A percentile compares a stretch with the other conserved stretches of the same genome.
Conservation (phyloP, 1,140 invertebrate genomes). For the Drosophila tristis region DNA sequence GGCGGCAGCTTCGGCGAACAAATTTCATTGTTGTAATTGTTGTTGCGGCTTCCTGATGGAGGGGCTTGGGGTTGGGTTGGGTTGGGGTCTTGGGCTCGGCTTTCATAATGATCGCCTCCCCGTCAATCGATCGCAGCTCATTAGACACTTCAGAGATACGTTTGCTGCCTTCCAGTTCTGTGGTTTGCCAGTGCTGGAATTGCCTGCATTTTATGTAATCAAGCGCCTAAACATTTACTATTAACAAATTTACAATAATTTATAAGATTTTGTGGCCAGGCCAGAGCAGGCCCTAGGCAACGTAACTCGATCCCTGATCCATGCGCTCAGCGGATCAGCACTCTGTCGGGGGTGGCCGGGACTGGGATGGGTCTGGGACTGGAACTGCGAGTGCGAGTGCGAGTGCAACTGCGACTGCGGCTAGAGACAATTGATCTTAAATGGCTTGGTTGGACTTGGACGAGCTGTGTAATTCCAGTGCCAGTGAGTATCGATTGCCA, state of each 20-base stretch:
- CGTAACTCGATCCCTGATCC: slow-evolving; percentile 39
- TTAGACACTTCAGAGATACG: slow-evolving; percentile 41
- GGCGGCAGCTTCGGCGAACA: slow-evolving; percentile 22
- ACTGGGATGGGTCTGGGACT: background rate
- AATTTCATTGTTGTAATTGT: slow-evolving; percentile 62
- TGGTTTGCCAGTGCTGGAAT: slow-evolving; percentile 6
- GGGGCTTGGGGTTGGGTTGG: slow-evolving; percentile 7
- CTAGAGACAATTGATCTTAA: slow-evolving; percentile 41
- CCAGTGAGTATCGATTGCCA: slow-evolving; percentile 2
- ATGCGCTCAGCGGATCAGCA: background rate
- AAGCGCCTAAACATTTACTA: slow-evolving; percentile 64
- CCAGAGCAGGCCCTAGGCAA: slow-evolving; percentile 8
- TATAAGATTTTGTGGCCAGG: slow-evolving; percentile 10
- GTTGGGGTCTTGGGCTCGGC: slow-evolving; percentile 10
- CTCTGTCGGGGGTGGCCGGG: no score
- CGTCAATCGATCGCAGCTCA: slow-evolving; percentile 61
- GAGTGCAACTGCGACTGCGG: slow-evolving; percentile 14
- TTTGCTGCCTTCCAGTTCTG: slow-evolving; percentile 1
- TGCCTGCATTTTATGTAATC: slow-evolving; percentile 52
- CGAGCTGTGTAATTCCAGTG: slow-evolving; percentile 15
- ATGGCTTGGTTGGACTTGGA: slow-evolving; percentile 50
- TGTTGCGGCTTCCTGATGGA: slow-evolving; percentile 47
- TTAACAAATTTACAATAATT: slow-evolving; percentile 61
- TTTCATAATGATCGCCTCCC: slow-evolving; percentile 44
- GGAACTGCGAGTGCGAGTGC: no score